Evolutionary conservation across 1,140 invertebrate genomes (phyloP), one percentile per base, ranked within the genome.

Genomic region (Bombus breviceps): DNA sequence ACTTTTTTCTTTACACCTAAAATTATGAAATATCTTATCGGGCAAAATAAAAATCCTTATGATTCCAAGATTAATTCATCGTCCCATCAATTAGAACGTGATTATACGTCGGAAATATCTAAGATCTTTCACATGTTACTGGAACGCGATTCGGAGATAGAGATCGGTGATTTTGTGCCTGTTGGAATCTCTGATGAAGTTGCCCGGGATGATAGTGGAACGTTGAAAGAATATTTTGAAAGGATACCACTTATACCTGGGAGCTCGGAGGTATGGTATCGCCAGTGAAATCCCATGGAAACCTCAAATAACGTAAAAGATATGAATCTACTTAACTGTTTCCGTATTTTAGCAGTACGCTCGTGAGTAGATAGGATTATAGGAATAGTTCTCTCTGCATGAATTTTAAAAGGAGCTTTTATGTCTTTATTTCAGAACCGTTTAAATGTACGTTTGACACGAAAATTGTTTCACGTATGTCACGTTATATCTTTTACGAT

Each of bases 191-290:
- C 66, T 37, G 34, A 68, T 68, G 34, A 37, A 68, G 66, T 68
- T 68, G 34, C 34, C 3, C 18, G 28, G 8, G 39, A 41, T 43
- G 28, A 73, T 71, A 12, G 69, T 39, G 37, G 32, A 13, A 71
- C 69, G 22, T 15, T 71, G 69, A 71, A 28, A 39, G 25, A 71
- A 37, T 73, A 73, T 73, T 73, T 73, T 41, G 71, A 41, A 43
- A n/a, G 71, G 39, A 41, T 73, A 13, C 68, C 37, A 13, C 22
- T 39, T 72, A 41, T 72, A 72, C 22, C 39, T 72, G 69, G 32
- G 0, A 28, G 68, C 37, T 28, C 13, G 34, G 8, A 39, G 18
- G 47, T 53, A 69, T 28, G 34, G 69, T 47, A 53, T 75, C 41
- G 10, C 5, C 47, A 37, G 73, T 75, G 15, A 53, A 75, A 57